Percentiles rank a stretch among this genome's conserved stretches.
Conservation (phyloP, 2,113 vertebrate genomes). For the Lepus americanus region DNA sequence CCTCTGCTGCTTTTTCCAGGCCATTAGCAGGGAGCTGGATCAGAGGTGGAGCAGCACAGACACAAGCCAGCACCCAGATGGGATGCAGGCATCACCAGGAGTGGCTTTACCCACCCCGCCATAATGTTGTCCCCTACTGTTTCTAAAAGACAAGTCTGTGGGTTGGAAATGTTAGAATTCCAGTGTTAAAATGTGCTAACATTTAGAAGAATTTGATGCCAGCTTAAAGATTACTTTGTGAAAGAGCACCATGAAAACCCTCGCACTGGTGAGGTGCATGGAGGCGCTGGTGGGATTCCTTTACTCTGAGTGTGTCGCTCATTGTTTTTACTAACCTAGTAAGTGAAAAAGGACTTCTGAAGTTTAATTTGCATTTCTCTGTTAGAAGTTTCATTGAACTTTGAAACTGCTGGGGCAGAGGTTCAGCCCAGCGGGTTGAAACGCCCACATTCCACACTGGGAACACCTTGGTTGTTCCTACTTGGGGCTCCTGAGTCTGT, state of each 20-base stretch:
- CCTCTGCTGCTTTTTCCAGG: no score
- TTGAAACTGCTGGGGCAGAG: not conserved
- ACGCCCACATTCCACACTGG: no score
- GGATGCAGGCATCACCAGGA: no score
- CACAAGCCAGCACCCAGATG: no score
- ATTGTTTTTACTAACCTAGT: not conserved
- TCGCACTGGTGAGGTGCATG: not conserved
- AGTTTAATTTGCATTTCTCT: conserved; percentile 7
- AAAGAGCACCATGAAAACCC: not conserved
- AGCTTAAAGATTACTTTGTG: not conserved
- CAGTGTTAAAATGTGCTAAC: not conserved
- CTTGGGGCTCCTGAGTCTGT: no score
- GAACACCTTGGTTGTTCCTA: no score
- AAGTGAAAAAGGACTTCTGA: not conserved
- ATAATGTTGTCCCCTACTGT: no score
- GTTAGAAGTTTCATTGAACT: not conserved
- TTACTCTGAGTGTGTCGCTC: not conserved
- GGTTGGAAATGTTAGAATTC: not conserved
- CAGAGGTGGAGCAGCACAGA: no score
- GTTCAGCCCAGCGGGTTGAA: no score
- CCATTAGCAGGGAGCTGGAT: no score
- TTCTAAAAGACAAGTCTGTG: no score
- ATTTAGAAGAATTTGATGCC: not conserved
- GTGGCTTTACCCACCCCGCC: no score
- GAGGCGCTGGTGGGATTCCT: not conserved